Base-by-base conservation (phyloP, 2,888 invertebrate genomes). In the Mermis nigrescens region DNA sequence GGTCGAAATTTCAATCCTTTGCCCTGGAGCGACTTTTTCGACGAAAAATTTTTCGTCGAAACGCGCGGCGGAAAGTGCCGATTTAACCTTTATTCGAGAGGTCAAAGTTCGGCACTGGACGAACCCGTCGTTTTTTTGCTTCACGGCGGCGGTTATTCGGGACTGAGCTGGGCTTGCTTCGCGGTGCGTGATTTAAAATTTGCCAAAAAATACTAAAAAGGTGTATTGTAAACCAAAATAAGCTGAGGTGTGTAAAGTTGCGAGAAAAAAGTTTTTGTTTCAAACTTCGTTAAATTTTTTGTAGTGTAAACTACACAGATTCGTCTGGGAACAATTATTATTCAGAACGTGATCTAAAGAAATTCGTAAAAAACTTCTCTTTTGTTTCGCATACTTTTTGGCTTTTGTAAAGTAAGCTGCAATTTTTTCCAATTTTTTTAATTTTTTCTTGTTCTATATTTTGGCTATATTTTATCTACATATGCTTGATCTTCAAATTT, bases 81-180 rank as follows among this genome's bases (percentile, higher is more conserved):
- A n/a, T 69, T 71, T 62, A 69, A 66, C 60, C 67, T 69, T n/a
- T 70, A 70, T 52, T 26, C 62, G 45, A 53, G 53, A 57, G 52
- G 57, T 3, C 28, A 48, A 2, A 29, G 24, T 24, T 38, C 19
- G 38, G 12, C 7, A 38, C 12, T 7, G 62, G 57, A 62, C 65
- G 79, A 86, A 1, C 91, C 92, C 0, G 79, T 88, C 46, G 77
- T 95, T 64, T 78, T 91, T 31, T 80, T 92, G 28, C 76, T 98
- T 24, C 98, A 98, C 73, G 98, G 98, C 2, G 98, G 94, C 58
- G 98, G 98, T 7, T 95, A 90, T 72, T 91, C 90, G 31, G 95
- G 84, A 0, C 79, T 98, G 2, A 91, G 91, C 58, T 98, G 95
- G 95, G 82, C 94, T 4, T 79, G 87, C 64, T 85, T 98, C 71